phyloP scores from a whole-genome alignment of 2,888 invertebrate species.

The Agrotis puta region DNA sequence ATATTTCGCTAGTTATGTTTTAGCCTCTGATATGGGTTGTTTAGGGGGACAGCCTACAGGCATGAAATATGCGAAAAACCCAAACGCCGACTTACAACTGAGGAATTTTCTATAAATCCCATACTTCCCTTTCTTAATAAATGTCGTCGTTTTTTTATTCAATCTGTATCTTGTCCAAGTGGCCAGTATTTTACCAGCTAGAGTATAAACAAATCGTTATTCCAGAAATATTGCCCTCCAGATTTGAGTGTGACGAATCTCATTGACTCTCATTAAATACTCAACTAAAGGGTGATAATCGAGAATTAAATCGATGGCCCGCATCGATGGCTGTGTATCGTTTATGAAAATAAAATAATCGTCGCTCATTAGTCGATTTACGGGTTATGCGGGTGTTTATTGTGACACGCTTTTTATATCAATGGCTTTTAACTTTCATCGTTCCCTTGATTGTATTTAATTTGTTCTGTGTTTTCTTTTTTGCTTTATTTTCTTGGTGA shows the following conservation, averaged over 20 bases:
- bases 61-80: not conserved
- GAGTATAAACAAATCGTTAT: constrained; percentile 55
- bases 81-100: not conserved
- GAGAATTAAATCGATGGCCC: constrained; percentile 86
- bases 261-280: constrained; percentile 79
- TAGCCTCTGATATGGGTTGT: not conserved
- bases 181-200: not conserved
- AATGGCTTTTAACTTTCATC: constrained; percentile 68
- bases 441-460: constrained; percentile 61
- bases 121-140: not conserved
- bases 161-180: not conserved
- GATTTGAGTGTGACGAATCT: constrained; percentile 74
- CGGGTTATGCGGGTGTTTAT: constrained; percentile 83
- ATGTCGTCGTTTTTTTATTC: not conserved
- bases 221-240: constrained; percentile 51
- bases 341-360: constrained; percentile 89
- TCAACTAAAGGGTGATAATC: constrained; percentile 86
- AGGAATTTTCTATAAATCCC: not conserved
- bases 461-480: constrained; percentile 54
- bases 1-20: not conserved
- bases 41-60: not conserved
- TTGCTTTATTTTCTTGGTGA: constrained; percentile 45
- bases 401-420: constrained; percentile 76
- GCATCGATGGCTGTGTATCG: constrained; percentile 80
- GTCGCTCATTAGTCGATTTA: constrained; percentile 83